Percentiles rank a stretch among this genome's conserved stretches.
Evolutionary conservation across 1,140 invertebrate genomes (phyloP).

Genomic region (Ptiloglossa arizonensis): DNA sequence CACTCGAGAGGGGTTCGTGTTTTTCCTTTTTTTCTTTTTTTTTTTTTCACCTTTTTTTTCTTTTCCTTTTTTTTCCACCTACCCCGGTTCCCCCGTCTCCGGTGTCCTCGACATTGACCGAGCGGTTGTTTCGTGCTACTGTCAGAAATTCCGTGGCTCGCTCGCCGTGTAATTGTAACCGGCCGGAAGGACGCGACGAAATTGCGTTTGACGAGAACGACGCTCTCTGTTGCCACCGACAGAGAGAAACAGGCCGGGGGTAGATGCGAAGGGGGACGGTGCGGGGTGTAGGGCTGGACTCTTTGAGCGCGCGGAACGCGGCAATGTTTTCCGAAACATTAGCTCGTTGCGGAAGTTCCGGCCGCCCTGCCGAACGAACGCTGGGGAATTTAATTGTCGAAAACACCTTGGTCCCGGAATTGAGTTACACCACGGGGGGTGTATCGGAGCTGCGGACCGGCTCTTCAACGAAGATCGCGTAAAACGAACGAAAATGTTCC

Average conservation of each 20-base stretch:
- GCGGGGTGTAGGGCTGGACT: too few relatives aligned
- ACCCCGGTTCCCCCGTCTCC: too few relatives aligned
- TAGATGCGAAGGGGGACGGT: not conserved
- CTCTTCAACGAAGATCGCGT: too few relatives aligned
- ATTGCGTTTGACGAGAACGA: slow-evolving; percentile 1
- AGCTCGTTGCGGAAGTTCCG: not conserved
- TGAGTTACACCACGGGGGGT: too few relatives aligned
- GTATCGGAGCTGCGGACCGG: too few relatives aligned
- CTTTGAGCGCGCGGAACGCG: not conserved
- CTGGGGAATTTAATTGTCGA: too few relatives aligned
- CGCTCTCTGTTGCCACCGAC: too few relatives aligned
- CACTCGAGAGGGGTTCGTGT: not conserved
- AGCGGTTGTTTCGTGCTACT: too few relatives aligned
- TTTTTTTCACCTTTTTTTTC: not conserved
- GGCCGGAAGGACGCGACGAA: not conserved
- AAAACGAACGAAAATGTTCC: too few relatives aligned
- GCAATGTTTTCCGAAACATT: not conserved
- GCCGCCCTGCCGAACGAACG: not conserved
- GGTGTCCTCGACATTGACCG: slow-evolving; percentile 1
- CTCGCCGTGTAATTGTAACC: slow-evolving; percentile 7
- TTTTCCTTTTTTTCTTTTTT: not conserved
- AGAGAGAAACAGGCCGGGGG: too few relatives aligned
- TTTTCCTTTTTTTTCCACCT: not conserved
- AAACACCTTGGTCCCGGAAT: too few relatives aligned
- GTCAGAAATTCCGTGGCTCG: slow-evolving; percentile 5